Evolutionary conservation across 2,113 vertebrate species (phyloP).

Genomic region (Percina caprodes): DNA sequence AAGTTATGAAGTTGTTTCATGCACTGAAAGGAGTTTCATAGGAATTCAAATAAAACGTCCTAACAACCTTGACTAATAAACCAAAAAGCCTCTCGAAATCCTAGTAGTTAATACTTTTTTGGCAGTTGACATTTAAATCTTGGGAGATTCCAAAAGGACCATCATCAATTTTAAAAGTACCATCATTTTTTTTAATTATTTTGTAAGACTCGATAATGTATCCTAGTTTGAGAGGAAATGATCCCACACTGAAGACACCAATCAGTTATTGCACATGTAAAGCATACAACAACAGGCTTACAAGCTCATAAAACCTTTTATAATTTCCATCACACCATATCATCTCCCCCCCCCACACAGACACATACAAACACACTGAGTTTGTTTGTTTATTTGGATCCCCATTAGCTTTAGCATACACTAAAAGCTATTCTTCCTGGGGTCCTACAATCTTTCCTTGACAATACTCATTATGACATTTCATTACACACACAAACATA

Average conservation of each 20-base stretch:
- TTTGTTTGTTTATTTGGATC: no score
- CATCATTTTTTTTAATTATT: not conserved
- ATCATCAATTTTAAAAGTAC: not conserved
- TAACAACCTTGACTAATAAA: constrained; percentile 63
- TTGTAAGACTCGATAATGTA: not conserved
- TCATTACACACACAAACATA: no score
- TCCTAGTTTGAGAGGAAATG: not conserved
- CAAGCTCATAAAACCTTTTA: constrained; percentile 34
- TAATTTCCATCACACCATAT: not conserved
- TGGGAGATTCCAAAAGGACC: not conserved
- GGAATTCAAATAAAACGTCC: constrained; percentile 66
- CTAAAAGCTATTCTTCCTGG: no score
- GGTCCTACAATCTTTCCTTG: no score
- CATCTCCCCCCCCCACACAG: not conserved
- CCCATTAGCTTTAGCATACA: no score
- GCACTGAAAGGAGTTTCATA: constrained; percentile 56
- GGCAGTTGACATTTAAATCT: constrained; percentile 18
- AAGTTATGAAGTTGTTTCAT: constrained; percentile 67
- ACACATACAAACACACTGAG: no score
- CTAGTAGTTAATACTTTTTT: not conserved
- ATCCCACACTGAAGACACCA: not conserved
- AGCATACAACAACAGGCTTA: constrained; percentile 15
- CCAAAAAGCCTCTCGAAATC: constrained; percentile 28
- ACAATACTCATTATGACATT: no score
- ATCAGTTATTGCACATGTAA: constrained; percentile 15